These are phyloP conservation scores for Drosophila flavopinicola DNA, from an alignment of 2,888 invertebrate species.

Conservation along the genomic window DNA sequence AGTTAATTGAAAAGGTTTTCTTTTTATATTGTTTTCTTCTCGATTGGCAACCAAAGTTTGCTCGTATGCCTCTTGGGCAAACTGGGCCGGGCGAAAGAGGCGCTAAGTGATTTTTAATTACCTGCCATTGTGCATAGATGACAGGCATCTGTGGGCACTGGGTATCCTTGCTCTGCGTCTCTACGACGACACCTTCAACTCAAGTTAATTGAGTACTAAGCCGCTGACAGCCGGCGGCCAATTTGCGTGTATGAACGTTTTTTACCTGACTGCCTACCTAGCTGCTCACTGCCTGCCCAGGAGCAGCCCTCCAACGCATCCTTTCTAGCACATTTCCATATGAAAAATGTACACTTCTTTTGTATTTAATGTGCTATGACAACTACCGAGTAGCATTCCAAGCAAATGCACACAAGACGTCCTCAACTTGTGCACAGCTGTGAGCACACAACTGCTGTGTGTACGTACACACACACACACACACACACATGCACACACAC, in stretches of 20 bases:
- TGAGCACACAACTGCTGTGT: constrained; percentile 16
- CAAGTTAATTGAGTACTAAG: constrained; percentile 53
- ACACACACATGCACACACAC: background rate
- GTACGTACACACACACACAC: background rate
- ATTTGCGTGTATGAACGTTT: constrained; percentile 23
- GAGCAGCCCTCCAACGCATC: constrained; percentile 1
- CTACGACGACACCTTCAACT: constrained; percentile 27
- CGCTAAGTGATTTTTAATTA: constrained; percentile 76
- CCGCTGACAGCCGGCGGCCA: constrained; percentile 17
- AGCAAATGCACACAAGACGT: constrained; percentile 35
- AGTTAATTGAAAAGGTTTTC: constrained; percentile 70
- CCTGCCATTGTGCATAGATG: constrained; percentile 53
- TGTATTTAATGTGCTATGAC: constrained; percentile 42
- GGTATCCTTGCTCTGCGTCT: constrained; percentile 10
- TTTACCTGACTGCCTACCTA: constrained; percentile 8
- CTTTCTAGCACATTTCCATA: constrained; percentile 28
- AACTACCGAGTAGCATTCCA: constrained; percentile 17
- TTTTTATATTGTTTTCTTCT: constrained; percentile 26
- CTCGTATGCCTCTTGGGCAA: background rate
- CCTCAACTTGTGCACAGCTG: constrained; percentile 49
- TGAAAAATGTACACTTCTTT: constrained; percentile 45
- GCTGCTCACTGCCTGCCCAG: constrained; percentile 4
- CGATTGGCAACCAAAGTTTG: constrained; percentile 31
- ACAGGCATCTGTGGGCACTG: constrained; percentile 13
- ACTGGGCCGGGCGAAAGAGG: background rate